A percentile compares a stretch with the other conserved stretches of the same genome.
phyloP scores from a whole-genome alignment of 1,140 invertebrate genomes.

The Pachypeltis micranthus region DNA sequence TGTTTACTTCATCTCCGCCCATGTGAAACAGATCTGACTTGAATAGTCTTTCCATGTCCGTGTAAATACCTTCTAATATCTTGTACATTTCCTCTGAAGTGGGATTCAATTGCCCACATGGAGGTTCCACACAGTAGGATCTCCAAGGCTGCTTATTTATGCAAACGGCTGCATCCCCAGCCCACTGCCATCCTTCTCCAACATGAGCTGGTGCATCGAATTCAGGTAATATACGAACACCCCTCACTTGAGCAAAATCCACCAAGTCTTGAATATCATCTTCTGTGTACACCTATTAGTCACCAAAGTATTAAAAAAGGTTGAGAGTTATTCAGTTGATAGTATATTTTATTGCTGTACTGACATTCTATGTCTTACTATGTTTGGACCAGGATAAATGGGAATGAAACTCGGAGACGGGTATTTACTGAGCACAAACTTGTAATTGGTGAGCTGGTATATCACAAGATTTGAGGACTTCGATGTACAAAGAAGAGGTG shows the following conservation, averaged over 20 bases:
- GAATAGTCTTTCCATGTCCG: slow-evolving; percentile 53
- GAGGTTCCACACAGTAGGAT: slow-evolving; percentile 67
- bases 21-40: slow-evolving; percentile 79
- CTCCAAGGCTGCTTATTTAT: slow-evolving; percentile 61
- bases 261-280: slow-evolving; percentile 57
- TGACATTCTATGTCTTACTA: no score
- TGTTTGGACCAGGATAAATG: no score
- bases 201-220: slow-evolving; percentile 81
- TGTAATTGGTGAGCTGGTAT: no score
- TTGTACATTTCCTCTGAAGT: slow-evolving; percentile 60
- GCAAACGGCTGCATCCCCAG: slow-evolving; percentile 46
- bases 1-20: slow-evolving; percentile 70
- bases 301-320: no score
- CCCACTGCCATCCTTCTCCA: slow-evolving; percentile 74
- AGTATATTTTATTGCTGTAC: no score
- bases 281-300: slow-evolving; percentile 50
- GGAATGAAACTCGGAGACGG: no score
- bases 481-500: no score
- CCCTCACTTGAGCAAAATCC: slow-evolving; percentile 54
- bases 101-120: slow-evolving; percentile 75
- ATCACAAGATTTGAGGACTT: no score
- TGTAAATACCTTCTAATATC: slow-evolving; percentile 54
- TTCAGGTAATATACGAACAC: slow-evolving; percentile 67
- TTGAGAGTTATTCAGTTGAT: no score
- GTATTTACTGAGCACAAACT: no score